Evolutionary conservation across 2,797 vertebrate genomes (phyloP), one percentile per base, ranked within the genome.

Genomic region (Dallia pectoralis): DNA sequence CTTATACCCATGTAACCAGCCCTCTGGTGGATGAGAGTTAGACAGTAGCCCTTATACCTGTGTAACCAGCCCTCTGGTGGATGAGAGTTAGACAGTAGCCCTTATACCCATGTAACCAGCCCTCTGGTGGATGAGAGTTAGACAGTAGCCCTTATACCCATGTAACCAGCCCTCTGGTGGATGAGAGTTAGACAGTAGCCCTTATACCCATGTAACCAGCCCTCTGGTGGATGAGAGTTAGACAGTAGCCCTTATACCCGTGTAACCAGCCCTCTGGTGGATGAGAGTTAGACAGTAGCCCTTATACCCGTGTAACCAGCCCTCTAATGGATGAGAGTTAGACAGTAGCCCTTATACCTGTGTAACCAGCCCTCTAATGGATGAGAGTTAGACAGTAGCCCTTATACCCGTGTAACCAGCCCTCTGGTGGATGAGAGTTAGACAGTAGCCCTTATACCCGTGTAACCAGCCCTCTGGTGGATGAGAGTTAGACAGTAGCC

Each of bases 41-140:
- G 73, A 84, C 84, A 84, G 85, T 82, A 83, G 88, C 80, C 84
- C 70, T 68, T 74, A 74, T 73, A 75, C 27, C 69, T 64, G 32
- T 72, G 78, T 86, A 86, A 85, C 85, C 85, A 82, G 73, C 78
- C 25, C 51, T 76, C 81, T 64, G 87, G 73, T 83, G 83, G 81
- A 87, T 78, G 74, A 85, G 75, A 86, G 84, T 80, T 77, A 47
- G 73, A 84, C 84, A 84, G 85, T 82, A 83, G 88, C 80, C 84
- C 70, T 68, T 74, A 74, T 73, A 75, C 27, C 69, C 64, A 30
- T 72, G 78, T 86, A 86, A 85, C 85, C 85, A 82, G 73, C 78
- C 25, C 51, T 76, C 81, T 64, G 87, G 73, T 83, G 83, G 81
- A 87, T 78, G 74, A 85, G 75, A 86, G 84, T 80, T 77, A 47